Percentiles rank a stretch among this genome's conserved stretches.
These are phyloP conservation scores for Heliconius congener DNA, from an alignment of 1,140 invertebrate genomes.

Conservation along the genomic window DNA sequence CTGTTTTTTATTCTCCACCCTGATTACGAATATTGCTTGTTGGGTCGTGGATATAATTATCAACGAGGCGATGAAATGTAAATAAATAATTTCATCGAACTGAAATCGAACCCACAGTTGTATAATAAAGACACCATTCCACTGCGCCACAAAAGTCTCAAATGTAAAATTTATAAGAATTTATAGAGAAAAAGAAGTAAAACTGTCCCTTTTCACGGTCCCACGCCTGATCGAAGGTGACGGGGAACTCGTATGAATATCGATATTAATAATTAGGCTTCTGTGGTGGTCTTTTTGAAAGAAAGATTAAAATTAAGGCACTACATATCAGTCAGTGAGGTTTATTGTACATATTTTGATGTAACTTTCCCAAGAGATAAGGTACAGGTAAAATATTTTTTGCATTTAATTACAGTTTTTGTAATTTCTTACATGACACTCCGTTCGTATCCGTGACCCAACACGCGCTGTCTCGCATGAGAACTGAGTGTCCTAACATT, in stretches of 20 bases:
- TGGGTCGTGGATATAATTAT: too few relatives aligned
- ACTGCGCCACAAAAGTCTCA: neutral
- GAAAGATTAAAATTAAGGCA: neutral
- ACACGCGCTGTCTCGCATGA: too few relatives aligned
- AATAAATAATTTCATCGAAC: neutral
- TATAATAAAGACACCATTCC: too few relatives aligned
- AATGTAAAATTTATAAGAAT: neutral
- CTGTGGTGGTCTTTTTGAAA: slow-evolving; percentile 1
- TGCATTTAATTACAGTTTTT: too few relatives aligned
- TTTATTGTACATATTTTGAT: too few relatives aligned
- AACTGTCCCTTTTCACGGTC: neutral
- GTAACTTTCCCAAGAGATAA: too few relatives aligned
- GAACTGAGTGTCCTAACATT: too few relatives aligned
- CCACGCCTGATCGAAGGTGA: neutral
- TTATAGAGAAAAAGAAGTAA: neutral
- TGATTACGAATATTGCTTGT: too few relatives aligned
- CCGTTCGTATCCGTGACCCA: too few relatives aligned
- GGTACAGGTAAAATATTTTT: too few relatives aligned
- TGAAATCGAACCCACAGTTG: neutral
- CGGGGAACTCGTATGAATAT: neutral
- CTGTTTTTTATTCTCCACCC: neutral
- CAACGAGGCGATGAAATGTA: neutral
- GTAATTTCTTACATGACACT: too few relatives aligned
- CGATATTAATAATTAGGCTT: neutral
- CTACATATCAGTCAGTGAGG: too few relatives aligned